Base-by-base conservation (phyloP, 2,888 invertebrate species). In the Leucophora obtusa region DNA sequence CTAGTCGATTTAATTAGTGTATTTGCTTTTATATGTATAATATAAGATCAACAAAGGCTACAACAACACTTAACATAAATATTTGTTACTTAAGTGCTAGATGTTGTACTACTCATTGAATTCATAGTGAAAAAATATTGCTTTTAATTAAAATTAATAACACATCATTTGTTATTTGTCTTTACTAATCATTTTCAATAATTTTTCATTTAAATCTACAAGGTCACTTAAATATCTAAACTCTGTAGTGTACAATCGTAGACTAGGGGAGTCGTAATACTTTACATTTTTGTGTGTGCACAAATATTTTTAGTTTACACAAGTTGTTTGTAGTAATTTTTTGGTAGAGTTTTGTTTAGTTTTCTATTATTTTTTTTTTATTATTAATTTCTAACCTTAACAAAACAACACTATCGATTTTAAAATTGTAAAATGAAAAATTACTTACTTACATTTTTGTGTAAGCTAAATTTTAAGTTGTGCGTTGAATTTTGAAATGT, bases 91-190 rank as follows among this genome's bases (percentile, higher is more conserved):
- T n/a, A n/a, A n/a, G n/a, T 47, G 43, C 43, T 47, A 38, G n/a
- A 14, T 47, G 43, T 47, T 47, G 43, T 47, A 47, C n/a, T 47
- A 47, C n/a, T n/a, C n/a, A 47, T 47, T 47, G 14, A 47, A 63
- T n/a, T 35, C 21, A 47, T 24, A 18, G 15, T 17, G 11, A 21
- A 11, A 11, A 53, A 58, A 53, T 69, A 74, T 58, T 43, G 10
- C 47, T 72, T 72, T 76, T 76, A 77, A 77, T 81, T 81, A 77
- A 81, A 77, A 76, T 69, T 76, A 76, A 81, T 81, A 63, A 54
- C 63, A 62, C 51, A 68, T 77, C 69, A 81, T 81, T 73, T 77
- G 62, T 76, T 80, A 69, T 72, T 73, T 76, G 72, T 69, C 68
- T 72, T 33, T 54, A 69, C 53, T 54, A 65, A 80, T 80, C 58